Base-by-base conservation (phyloP, 2,113 vertebrate species). In the Fulica atra region DNA sequence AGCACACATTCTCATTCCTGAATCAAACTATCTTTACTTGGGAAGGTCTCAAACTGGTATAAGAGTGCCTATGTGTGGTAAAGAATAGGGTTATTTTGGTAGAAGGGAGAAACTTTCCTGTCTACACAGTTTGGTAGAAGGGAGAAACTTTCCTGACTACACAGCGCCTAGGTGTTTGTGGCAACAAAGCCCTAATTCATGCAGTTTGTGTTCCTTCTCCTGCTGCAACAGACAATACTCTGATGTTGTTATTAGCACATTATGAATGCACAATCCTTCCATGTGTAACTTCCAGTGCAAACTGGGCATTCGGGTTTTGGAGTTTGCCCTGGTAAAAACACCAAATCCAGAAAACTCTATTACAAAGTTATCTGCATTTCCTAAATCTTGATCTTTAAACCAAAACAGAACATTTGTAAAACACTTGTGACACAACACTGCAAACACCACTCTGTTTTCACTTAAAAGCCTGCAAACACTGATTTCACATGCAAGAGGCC, bases 141-240 rank as follows among this genome's bases (percentile, higher is more conserved):
- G 15, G 35, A 38, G 5, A 16, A 84, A 50, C 56, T 28, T 92
- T 83, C 71, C 79, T 65, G 80, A 65, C 68, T 60, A 53, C 48
- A 92, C 86, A 92, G 84, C 81, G 53, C n/a, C 50, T 89, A 95
- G 85, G 86, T 93, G 76, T 93, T 88, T 66, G 29, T 78, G 31
- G 48, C 88, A 94, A 96, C 90, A 96, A 96, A 93, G 88, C 61
- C 61, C 69, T 86, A 76, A 93, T 93, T 96, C 93, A 95, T 28
- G 31, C 69, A 72, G 26, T 16, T 79, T 72, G 69, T 69, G 69
- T 92, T 81, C 72, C 74, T 89, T 88, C 1, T 3, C 65, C 77
- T 68, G 54, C 74, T 80, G 50, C 73, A 79, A 68, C 38, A 91
- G 82, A 96, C 92, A 96, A 94, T 74, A 51, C 38, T 31, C 76